A percentile compares a stretch with the other conserved stretches of the same genome.
phyloP scores from a whole-genome alignment of 2,113 vertebrate species.

The Gracilinanus agilis region DNA sequence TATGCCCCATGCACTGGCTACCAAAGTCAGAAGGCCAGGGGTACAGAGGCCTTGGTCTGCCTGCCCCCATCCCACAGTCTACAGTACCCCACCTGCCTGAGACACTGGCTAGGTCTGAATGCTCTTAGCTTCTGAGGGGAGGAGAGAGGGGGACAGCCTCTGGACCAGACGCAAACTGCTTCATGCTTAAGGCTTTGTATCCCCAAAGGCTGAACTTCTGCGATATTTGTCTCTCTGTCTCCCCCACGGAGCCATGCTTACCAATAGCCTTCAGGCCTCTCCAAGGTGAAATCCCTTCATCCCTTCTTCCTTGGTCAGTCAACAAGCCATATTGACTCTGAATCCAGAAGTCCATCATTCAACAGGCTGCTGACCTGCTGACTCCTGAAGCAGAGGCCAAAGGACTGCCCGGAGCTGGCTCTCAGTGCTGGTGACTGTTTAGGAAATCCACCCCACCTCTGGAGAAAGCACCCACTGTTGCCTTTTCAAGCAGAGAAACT shows the following conservation, averaged over 20 bases:
- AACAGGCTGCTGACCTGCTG: background rate
- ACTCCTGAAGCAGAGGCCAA: background rate
- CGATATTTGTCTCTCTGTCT: background rate
- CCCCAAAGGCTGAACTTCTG: background rate
- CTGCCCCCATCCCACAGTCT: no score
- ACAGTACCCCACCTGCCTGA: background rate
- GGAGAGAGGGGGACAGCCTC: background rate
- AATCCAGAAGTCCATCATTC: constrained; percentile 14
- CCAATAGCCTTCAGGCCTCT: background rate
- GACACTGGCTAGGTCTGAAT: background rate
- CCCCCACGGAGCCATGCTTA: background rate
- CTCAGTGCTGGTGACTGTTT: background rate
- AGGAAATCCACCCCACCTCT: constrained; percentile 8
- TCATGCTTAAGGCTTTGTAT: background rate
- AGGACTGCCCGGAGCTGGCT: background rate
- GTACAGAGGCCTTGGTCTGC: no score
- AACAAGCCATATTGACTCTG: constrained; percentile 22
- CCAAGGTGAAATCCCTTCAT: constrained; percentile 16
- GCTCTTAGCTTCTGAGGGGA: background rate
- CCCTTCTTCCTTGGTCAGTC: constrained; percentile 26
- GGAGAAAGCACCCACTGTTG: background rate
- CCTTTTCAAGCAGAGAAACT: background rate
- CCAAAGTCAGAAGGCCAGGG: background rate
- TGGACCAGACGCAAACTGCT: background rate
- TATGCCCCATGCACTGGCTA: no score